Conservation (phyloP, 2,797 vertebrate species). For the Astyanax mexicanus region DNA sequence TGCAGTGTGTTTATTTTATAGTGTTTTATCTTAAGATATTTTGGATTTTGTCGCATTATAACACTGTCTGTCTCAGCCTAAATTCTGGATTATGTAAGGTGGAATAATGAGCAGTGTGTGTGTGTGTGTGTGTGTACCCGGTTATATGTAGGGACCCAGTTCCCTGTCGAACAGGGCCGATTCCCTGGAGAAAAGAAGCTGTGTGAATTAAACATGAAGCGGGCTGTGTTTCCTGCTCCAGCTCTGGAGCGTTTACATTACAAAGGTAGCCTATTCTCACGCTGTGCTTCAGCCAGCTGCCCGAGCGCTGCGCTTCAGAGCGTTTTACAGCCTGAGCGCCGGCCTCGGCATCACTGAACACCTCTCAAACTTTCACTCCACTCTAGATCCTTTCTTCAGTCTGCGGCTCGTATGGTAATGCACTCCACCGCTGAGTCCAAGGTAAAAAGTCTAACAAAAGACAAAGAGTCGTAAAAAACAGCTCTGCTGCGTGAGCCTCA, state of each 20-base stretch:
- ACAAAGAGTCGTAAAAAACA: slow-evolving; percentile 54
- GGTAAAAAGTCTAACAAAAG: slow-evolving; percentile 56
- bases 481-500: slow-evolving; percentile 14
- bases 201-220: slow-evolving; percentile 71
- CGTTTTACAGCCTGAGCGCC: slow-evolving; percentile 36
- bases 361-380: slow-evolving; percentile 52
- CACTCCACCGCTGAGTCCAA: slow-evolving; percentile 46
- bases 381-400: slow-evolving; percentile 45
- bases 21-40: too few relatives aligned
- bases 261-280: slow-evolving; percentile 37
- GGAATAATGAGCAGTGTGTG: slow-evolving; percentile 29
- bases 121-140: not conserved
- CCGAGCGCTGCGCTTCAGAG: slow-evolving; percentile 39
- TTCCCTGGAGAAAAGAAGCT: slow-evolving; percentile 37
- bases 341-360: slow-evolving; percentile 23
- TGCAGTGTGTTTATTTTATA: too few relatives aligned
- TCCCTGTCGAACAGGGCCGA: slow-evolving; percentile 34
- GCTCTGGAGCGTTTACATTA: slow-evolving; percentile 45
- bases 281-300: slow-evolving; percentile 20
- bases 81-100: slow-evolving; percentile 19
- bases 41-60: not conserved
- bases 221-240: slow-evolving; percentile 56
- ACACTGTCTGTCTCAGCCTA: not conserved
- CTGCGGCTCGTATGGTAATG: slow-evolving; percentile 53
- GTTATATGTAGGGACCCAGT: slow-evolving; percentile 34